Percentiles rank a stretch among this genome's conserved stretches.
phyloP scores from a whole-genome alignment of 1,140 invertebrate genomes.

The Saxidomus purpurata region DNA sequence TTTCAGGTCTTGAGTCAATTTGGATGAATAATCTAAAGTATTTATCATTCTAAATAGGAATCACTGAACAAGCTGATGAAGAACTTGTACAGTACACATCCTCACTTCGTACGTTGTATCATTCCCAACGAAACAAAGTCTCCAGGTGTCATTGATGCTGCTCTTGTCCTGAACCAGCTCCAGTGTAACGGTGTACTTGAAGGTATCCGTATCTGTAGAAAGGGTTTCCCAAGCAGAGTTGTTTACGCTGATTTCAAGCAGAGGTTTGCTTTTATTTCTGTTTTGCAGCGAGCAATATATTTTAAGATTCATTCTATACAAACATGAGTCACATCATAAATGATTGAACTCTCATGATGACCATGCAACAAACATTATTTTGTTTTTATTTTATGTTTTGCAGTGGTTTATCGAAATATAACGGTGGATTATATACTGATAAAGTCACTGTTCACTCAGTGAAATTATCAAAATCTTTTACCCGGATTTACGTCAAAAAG shows the following conservation, averaged over 20 bases:
- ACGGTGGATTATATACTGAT: too few relatives aligned
- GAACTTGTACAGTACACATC: constrained; percentile 96
- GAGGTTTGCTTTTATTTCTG: constrained; percentile 87
- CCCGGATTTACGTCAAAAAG: too few relatives aligned
- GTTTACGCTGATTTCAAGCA: constrained; percentile 99
- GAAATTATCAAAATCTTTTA: too few relatives aligned
- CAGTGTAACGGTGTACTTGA: constrained; percentile 99
- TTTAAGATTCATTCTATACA: too few relatives aligned
- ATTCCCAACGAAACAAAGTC: constrained; percentile 99
- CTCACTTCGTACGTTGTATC: constrained; percentile 99
- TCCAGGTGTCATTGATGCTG: constrained; percentile 98
- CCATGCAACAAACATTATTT: too few relatives aligned
- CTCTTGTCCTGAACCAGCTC: constrained; percentile 98
- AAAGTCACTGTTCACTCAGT: too few relatives aligned
- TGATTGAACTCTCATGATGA: background rate
- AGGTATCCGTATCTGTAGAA: constrained; percentile 99
- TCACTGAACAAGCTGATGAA: constrained; percentile 91
- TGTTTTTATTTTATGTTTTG: too few relatives aligned
- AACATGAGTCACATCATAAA: too few relatives aligned
- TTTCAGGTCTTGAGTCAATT: too few relatives aligned
- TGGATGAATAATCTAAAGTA: too few relatives aligned
- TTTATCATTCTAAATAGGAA: too few relatives aligned
- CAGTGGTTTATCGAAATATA: too few relatives aligned
- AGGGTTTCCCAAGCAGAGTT: constrained; percentile 99
- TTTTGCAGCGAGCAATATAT: background rate